phyloP scores from a whole-genome alignment of 2,113 vertebrate species.

The Brachionichthys hirsutus region DNA sequence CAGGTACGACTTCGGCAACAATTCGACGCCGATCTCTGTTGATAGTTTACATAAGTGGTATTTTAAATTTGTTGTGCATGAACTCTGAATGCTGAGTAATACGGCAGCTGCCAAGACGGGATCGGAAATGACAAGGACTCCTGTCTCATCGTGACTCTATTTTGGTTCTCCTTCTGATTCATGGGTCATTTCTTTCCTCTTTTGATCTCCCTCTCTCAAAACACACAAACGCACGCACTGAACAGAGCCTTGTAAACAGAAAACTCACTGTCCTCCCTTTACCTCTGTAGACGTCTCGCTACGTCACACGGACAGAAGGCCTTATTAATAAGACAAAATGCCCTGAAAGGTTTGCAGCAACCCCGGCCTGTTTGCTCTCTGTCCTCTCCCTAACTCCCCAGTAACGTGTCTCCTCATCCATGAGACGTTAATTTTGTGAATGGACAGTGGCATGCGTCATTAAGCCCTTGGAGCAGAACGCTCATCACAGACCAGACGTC shows the following conservation, averaged over 20 bases:
- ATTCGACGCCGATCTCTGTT: too few species aligned
- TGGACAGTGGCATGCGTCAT: conserved; percentile 57
- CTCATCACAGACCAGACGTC: conserved; percentile 35
- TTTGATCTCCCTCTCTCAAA: conserved; percentile 26
- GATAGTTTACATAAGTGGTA: background rate
- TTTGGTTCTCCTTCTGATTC: conserved; percentile 72
- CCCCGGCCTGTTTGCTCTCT: background rate
- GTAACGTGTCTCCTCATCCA: conserved; percentile 32
- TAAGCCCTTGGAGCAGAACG: conserved; percentile 30
- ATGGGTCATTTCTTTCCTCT: conserved; percentile 53
- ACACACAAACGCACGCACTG: too few species aligned
- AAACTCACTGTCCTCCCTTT: too few species aligned
- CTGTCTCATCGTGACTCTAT: conserved; percentile 70
- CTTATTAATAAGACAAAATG: too few species aligned
- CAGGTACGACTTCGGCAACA: too few species aligned
- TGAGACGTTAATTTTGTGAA: conserved; percentile 57
- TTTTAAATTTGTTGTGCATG: conserved; percentile 16
- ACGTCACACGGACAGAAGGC: too few species aligned
- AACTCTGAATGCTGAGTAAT: conserved; percentile 62
- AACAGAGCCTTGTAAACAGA: too few species aligned
- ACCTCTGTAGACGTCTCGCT: too few species aligned
- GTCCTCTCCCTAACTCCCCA: background rate
- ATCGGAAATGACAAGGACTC: conserved; percentile 59
- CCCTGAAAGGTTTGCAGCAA: too few species aligned
- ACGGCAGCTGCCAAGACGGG: conserved; percentile 44